Base-by-base conservation (phyloP, 2,888 invertebrate genomes). In the Diadegma fenestrale region DNA sequence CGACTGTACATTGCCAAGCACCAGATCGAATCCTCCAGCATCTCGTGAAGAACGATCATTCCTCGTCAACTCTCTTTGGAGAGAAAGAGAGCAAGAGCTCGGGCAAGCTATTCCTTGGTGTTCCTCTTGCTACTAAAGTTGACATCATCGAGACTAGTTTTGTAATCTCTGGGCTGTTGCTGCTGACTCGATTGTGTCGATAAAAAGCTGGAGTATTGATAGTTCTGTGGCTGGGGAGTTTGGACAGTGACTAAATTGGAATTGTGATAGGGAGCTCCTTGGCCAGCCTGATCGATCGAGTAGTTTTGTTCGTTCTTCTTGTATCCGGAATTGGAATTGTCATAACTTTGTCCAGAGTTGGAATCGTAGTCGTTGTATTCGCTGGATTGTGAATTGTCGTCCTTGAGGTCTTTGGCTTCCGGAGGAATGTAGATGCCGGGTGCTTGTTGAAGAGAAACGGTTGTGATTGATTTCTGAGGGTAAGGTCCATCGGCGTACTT, bases 291-390 rank as follows among this genome's bases (percentile, higher is more conserved):
- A 66, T 91, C 89, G 10, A 77, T 72, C 12, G 77, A 79, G 64
- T 89, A 91, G 61, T 68, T 90, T 37, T 89, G 87, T n/a, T 82
- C 79, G n/a, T 75, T 84, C 22, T 88, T 87, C 8, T 87, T 86
- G 37, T 88, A 90, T 2, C 84, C 68, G 4, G 43, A 85, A 6
- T 19, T 61, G 45, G 87, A 87, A 19, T 30, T 37, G 0, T 89
- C 89, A 45, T 89, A 90, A 69, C 82, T 89, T 14, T 90, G 89
- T 4, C 76, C 33, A 0, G 77, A 76, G 1, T 84, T 86, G 0
- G 87, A 82, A 22, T 91, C 92, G 54, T 92, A 93, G 48, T 87
- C 90, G 0, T 81, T 88, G 82, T 92, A 93, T 17, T 91, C 91
- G 0, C 86, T 37, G 0, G 89, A 71, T 19, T 90, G 89, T 0